These are phyloP conservation scores for Gastracanthus pulcherrimus DNA, from an alignment of 2,888 invertebrate species.

Conservation along the genomic window DNA sequence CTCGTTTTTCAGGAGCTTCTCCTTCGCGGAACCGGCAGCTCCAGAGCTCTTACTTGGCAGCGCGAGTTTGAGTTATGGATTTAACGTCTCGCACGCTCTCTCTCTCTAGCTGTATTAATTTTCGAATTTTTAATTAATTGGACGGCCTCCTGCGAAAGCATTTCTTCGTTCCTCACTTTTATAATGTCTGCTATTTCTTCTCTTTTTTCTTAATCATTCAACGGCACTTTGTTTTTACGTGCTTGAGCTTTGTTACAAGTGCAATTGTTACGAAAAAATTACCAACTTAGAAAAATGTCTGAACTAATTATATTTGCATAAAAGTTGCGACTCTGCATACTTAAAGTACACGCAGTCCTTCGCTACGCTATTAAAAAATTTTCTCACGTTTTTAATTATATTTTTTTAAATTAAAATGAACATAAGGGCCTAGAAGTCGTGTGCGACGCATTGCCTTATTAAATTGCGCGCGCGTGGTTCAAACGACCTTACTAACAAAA, in stretches of 20 bases:
- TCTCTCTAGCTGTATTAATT: slow-evolving; percentile 42
- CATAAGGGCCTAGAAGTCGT: not conserved
- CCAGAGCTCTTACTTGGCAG: not conserved
- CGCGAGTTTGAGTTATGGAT: slow-evolving; percentile 52
- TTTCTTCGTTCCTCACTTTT: not conserved
- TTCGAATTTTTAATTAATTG: slow-evolving; percentile 54
- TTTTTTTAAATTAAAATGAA: not conserved
- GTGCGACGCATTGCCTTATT: not conserved
- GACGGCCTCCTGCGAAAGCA: not conserved
- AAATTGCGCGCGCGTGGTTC: no score
- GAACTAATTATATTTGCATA: no score
- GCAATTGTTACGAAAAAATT: no score
- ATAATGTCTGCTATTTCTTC: no score
- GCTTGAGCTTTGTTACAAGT: no score
- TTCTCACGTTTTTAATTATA: not conserved
- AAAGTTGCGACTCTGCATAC: no score
- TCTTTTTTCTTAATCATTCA: no score
- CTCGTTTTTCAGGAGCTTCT: not conserved
- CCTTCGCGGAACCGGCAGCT: no score
- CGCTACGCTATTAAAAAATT: not conserved
- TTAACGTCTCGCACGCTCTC: slow-evolving; percentile 6
- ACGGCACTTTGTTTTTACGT: no score
- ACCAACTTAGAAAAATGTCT: no score
- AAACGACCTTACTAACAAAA: no score
- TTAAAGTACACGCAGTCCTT: no score